Evolutionary conservation across 1,140 invertebrate genomes (phyloP).

Genomic region (Drosophila fuyamai): DNA sequence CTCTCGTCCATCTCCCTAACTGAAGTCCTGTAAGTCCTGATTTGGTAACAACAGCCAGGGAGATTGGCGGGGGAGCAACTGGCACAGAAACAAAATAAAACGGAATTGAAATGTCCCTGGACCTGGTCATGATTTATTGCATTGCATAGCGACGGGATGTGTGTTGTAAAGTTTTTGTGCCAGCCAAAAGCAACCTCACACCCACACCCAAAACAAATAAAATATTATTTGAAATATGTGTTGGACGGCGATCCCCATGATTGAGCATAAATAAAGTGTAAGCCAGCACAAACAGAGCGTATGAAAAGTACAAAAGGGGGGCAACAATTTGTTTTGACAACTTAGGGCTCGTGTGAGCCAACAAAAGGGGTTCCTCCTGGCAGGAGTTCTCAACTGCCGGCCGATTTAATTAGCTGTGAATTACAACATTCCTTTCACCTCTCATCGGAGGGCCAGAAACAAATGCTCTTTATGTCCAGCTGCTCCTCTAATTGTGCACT

Average conservation of each 20-base stretch:
- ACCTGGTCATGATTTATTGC: conserved; percentile 42
- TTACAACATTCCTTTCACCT: neutral
- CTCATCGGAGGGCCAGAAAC: neutral
- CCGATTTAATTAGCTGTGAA: neutral
- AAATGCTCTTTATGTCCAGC: neutral
- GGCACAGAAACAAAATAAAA: conserved; percentile 29
- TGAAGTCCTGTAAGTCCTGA: neutral
- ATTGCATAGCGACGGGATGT: conserved; percentile 13
- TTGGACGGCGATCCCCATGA: neutral
- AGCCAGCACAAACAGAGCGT: neutral
- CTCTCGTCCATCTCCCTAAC: neutral
- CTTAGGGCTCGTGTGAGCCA: neutral
- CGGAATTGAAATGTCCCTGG: conserved; percentile 40
- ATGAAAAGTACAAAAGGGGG: neutral
- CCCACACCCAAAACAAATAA: conserved; percentile 16
- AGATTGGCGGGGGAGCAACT: conserved; percentile 1
- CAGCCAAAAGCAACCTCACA: neutral
- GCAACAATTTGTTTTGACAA: conserved; percentile 11
- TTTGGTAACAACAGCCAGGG: conserved; percentile 7
- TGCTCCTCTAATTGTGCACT: neutral
- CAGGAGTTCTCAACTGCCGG: neutral
- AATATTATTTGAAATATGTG: conserved; percentile 56
- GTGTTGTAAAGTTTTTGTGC: conserved; percentile 20
- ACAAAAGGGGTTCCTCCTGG: neutral
- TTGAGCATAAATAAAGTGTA: conserved; percentile 30